Conservation (phyloP, 1,140 invertebrate genomes). For the Trigoniulus corallinus region DNA sequence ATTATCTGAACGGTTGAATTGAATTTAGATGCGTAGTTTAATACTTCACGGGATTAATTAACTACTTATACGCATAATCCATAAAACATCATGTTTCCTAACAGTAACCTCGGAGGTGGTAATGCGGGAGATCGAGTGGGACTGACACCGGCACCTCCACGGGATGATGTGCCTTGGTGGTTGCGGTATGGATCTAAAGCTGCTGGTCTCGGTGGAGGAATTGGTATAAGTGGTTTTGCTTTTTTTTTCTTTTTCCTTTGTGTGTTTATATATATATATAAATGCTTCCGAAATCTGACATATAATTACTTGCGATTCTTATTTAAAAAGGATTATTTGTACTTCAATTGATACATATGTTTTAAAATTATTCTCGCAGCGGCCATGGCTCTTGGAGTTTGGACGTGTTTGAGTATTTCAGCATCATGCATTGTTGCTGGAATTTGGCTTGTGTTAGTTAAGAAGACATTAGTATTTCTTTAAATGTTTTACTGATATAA, state of each 20-base stretch:
- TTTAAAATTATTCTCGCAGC: conserved; percentile 35
- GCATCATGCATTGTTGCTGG: conserved; percentile 57
- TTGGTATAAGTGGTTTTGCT: not conserved
- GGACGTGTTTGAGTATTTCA: conserved; percentile 55
- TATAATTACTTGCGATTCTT: not conserved
- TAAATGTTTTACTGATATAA: no score
- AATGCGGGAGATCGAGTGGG: no score
- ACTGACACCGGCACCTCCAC: no score
- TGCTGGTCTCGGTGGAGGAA: not conserved
- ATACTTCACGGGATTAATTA: no score
- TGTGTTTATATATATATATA: not conserved
- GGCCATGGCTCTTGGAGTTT: conserved; percentile 68
- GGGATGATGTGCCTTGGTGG: no score
- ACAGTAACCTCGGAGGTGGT: no score
- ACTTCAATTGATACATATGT: not conserved
- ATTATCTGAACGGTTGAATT: no score
- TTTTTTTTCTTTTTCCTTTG: not conserved
- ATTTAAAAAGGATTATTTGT: not conserved
- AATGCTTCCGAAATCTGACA: not conserved
- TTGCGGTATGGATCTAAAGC: not conserved
- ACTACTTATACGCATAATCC: no score
- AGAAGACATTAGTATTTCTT: no score
- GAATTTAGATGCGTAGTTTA: no score
- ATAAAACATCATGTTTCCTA: no score
- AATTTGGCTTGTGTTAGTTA: conserved; percentile 69